phyloP scores from a whole-genome alignment of 2,888 invertebrate genomes.

The Tachina lurida region DNA sequence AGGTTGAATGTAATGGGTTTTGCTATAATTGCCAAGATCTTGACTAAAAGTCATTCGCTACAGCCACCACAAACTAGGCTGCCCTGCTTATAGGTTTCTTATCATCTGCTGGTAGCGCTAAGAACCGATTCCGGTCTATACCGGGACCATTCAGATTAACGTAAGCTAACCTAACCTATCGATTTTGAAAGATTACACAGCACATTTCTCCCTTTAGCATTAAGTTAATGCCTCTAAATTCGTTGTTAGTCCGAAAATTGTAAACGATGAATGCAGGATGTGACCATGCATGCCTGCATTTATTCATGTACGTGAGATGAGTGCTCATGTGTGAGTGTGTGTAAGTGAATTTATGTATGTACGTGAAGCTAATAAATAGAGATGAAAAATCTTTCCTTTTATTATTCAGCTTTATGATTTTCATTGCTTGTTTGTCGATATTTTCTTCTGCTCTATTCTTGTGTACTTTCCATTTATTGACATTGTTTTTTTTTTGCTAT shows the following conservation, averaged over 20 bases:
- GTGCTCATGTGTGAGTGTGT: not conserved
- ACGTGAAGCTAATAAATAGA: slow-evolving; percentile 63
- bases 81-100: no score
- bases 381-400: slow-evolving; percentile 65
- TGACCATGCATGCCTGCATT: not conserved
- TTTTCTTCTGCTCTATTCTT: slow-evolving; percentile 40
- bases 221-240: not conserved
- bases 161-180: no score
- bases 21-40: no score
- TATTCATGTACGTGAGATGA: not conserved
- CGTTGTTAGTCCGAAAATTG: slow-evolving; percentile 19
- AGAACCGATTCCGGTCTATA: no score
- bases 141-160: no score
- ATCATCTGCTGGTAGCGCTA: no score
- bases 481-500: slow-evolving; percentile 42
- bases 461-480: slow-evolving; percentile 61
- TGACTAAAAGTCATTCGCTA: no score
- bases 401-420: slow-evolving; percentile 64
- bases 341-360: not conserved
- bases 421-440: slow-evolving; percentile 58
- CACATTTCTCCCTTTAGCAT: no score
- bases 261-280: not conserved
- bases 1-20: no score
- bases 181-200: not conserved
- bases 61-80: no score